Base-by-base conservation (phyloP, 92 coral and sea anemone species). In the Isaurus tuberculatus region DNA sequence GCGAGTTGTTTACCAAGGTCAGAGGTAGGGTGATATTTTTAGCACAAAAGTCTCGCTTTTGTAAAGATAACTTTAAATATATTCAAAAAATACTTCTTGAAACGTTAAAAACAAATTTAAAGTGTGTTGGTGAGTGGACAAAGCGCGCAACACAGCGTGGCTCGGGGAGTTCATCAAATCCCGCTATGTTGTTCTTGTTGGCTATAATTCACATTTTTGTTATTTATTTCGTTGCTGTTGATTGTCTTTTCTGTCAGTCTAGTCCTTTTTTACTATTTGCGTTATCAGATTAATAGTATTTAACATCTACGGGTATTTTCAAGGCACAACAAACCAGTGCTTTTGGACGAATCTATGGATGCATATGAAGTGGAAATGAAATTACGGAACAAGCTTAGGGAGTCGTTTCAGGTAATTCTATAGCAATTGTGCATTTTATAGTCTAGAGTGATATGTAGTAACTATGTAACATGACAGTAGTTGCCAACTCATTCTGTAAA, bases 361-460 rank as follows among this genome's bases (percentile, higher is more conserved):
- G 98, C 98, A 10, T 84, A 86, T 30, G 98, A 79, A 17, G 98
- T 92, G 34, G 95, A 93, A 61, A 91, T 91, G 30, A 91, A 86
- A 57, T 87, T 95, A 48, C 86, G 88, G 78, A 81, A 75, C 40
- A 95, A 95, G 75, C 83, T 95, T 17, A 88, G 93, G 57, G 93
- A 91, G 73, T 92, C 91, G 26, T 95, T 93, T 67, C 83, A 90
- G 91, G 98, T 94, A 42, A 75, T 90, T 74, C 7, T 1, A 0
- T 40, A 13, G 6, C 0, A 40, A 40, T 5, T 20, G 2, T 8
- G 2, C 37, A 44, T 20, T 55, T 23, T 8, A 48, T 22, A 40
- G 17, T 33, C 1, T 20, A 10, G 31, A 79, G 22, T 55, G 25
- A 31, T 10, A 0, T 22, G 63, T 17, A 55, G 27, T 19, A 4